phyloP scores from a whole-genome alignment of 2,797 vertebrate species.

The Perodicticus potto region DNA sequence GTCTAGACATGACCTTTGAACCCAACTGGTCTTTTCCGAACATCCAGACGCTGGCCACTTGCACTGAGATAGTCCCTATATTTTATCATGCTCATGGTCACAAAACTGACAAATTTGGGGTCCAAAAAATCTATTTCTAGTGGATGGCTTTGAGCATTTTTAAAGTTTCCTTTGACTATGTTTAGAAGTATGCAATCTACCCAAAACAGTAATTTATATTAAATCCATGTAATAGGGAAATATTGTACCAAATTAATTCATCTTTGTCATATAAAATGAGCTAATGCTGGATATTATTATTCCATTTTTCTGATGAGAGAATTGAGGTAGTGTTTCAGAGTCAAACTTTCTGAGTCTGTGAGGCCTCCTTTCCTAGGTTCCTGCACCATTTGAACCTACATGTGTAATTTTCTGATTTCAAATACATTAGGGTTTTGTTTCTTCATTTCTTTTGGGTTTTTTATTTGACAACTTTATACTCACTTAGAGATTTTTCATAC shows the following conservation, averaged over 20 bases:
- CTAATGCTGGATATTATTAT: neutral
- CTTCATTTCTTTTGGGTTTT: neutral
- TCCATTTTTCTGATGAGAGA: neutral
- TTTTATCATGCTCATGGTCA: neutral
- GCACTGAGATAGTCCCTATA: neutral
- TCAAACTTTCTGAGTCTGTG: neutral
- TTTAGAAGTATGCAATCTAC: neutral
- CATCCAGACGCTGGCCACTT: neutral
- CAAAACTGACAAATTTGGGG: neutral
- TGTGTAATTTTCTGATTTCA: neutral
- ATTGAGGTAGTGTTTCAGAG: neutral
- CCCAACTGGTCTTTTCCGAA: neutral
- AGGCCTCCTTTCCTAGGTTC: neutral
- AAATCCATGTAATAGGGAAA: neutral
- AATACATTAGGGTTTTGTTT: neutral
- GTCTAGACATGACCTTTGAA: slow-evolving; percentile 3
- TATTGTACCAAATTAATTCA: neutral
- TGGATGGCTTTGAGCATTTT: neutral
- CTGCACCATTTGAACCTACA: neutral
- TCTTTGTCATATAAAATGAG: neutral
- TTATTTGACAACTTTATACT: neutral
- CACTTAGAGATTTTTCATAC: neutral
- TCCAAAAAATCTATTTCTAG: neutral
- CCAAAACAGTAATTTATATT: neutral
- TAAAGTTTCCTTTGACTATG: neutral